These are phyloP conservation scores for Oscarella lobularis DNA, from an alignment of 37 sponge, comb jelly and placozoan genomes.

Conservation along the genomic window DNA sequence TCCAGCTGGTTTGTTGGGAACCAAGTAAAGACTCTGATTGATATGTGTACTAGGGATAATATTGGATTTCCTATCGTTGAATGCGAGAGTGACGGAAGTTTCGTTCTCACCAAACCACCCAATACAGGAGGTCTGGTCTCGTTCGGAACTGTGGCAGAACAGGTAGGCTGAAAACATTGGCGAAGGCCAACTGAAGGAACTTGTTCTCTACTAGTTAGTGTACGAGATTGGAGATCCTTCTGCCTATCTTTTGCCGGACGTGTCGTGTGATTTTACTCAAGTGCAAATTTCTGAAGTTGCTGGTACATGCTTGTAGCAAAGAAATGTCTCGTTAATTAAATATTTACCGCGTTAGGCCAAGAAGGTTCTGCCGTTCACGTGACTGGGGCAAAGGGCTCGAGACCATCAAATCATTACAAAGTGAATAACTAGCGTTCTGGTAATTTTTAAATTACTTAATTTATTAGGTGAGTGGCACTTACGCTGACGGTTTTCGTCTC, in stretches of 20 bases:
- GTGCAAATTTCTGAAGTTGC: constrained; percentile 41
- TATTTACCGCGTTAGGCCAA: no score
- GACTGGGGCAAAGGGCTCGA: constrained; percentile 58
- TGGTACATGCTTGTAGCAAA: no score
- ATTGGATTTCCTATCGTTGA: constrained; percentile 97
- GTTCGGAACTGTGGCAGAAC: constrained; percentile 77
- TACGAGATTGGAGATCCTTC: constrained; percentile 94
- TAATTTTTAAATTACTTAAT: neutral
- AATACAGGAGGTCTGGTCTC: constrained; percentile 81
- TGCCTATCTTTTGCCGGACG: constrained; percentile 88
- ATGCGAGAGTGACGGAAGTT: constrained; percentile 44
- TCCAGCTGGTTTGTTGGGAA: constrained; percentile 48
- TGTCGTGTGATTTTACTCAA: constrained; percentile 84
- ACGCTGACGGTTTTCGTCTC: constrained; percentile 68
- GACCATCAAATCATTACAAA: constrained; percentile 18
- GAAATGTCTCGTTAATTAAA: no score
- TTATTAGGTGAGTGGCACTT: constrained; percentile 73
- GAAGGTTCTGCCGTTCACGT: constrained; percentile 55
- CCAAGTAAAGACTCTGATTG: no score
- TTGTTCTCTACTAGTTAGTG: constrained; percentile 46
- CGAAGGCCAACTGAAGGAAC: no score
- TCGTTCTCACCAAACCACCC: constrained; percentile 67
- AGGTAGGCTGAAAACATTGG: constrained; percentile 29
- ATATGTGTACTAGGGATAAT: constrained; percentile 60
- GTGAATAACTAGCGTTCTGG: neutral